Percentiles rank a stretch among this genome's conserved stretches.
phyloP scores from a whole-genome alignment of 2,888 invertebrate genomes.

The Pheosia gnoma region DNA sequence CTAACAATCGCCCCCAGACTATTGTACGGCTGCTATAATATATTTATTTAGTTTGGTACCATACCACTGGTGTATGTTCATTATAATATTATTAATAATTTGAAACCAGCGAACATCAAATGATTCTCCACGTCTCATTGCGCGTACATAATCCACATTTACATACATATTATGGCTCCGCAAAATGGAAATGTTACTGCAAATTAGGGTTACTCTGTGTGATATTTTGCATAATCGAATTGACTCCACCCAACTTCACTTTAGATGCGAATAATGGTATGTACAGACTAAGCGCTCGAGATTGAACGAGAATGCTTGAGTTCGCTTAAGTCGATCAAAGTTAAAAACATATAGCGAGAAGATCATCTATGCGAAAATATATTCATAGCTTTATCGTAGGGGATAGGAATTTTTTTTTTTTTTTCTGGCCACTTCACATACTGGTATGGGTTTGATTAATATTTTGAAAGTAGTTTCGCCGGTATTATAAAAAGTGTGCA shows the following conservation, averaged over 20 bases:
- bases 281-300: not conserved
- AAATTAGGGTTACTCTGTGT: constrained; percentile 62
- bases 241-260: constrained; percentile 51
- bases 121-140: constrained; percentile 50
- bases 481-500: too few relatives aligned
- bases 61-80: not conserved
- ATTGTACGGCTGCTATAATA: too few relatives aligned
- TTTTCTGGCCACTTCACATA: too few relatives aligned
- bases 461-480: too few relatives aligned
- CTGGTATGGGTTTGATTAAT: too few relatives aligned
- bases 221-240: constrained; percentile 75
- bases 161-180: constrained; percentile 12
- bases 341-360: too few relatives aligned
- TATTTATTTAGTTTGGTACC: too few relatives aligned
- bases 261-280: constrained; percentile 69
- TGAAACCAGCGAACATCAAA: constrained; percentile 13
- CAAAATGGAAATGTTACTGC: constrained; percentile 60
- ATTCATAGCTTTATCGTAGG: too few relatives aligned
- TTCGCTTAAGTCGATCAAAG: too few relatives aligned
- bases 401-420: too few relatives aligned
- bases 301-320: not conserved
- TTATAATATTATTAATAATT: not conserved
- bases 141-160: constrained; percentile 27
- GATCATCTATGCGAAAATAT: too few relatives aligned
- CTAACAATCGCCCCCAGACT: too few relatives aligned